Base-by-base conservation (phyloP, 2,113 vertebrate species). In the Odocoileus virginianus region DNA sequence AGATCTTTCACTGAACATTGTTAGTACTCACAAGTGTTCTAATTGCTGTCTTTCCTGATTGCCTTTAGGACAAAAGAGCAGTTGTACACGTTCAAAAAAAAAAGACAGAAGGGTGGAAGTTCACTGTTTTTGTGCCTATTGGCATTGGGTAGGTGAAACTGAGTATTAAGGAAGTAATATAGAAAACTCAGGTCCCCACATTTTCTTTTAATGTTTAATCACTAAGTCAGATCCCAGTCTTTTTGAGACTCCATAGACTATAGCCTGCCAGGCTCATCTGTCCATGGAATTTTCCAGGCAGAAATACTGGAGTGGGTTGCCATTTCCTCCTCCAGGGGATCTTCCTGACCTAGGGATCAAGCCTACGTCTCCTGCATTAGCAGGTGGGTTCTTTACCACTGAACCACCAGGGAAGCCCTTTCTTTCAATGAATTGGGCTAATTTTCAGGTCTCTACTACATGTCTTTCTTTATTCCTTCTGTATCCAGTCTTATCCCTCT, bases 61-160 rank as follows among this genome's bases (percentile, higher is more conserved):
- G 45, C 93, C 58, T 82, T 89, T 82, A 52, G 61, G 55, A 94
- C 79, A 79, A 82, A 96, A 89, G 47, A 93, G 40, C 54, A 86
- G 23, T 64, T 97, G 57, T 47, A 89, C 82, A 58, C 43, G 27
- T 92, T 96, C 40, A 86, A 84, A 91, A 82, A 91, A 82, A 95
- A 88, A 94, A 87, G 43, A 61, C 33, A 81, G 27, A 43, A 89
- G 85, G 25, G 76, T 17, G 14, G 91, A 89, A 94, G 40, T 33
- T 47, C 40, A 30, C 90, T 88, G 45, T 50, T 91, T 96, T 14
- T 84, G 36, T 76, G 82, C 82, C n/a, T 67, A 7, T 55, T 81
- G 57, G 27, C 55, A 30, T 6, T 5, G 64, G 23, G 21, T 40
- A 57, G 60, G 33, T 76, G 55, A 91, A 88, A 91, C 4, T 40